phyloP scores from a whole-genome alignment of 2,113 vertebrate genomes.

The Ophiodon elongatus region DNA sequence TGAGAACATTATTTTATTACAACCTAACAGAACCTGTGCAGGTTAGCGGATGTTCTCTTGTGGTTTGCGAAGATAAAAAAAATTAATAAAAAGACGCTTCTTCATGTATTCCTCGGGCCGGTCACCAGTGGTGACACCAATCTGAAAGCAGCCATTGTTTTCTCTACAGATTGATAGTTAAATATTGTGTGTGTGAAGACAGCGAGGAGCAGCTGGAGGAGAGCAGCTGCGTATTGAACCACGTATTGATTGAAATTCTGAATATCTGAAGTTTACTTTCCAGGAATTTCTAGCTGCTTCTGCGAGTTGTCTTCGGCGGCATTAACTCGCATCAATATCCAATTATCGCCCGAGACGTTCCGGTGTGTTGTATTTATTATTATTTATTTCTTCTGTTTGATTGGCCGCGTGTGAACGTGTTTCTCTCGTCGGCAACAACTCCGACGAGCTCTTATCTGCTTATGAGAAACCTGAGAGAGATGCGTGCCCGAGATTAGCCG shows the following conservation, averaged over 20 bases:
- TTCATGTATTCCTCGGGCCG: not conserved
- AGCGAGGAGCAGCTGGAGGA: too few species aligned
- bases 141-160: too few species aligned
- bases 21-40: not conserved
- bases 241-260: not conserved
- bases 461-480: constrained; percentile 55
- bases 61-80: too few species aligned
- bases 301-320: not conserved
- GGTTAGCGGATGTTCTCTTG: not conserved
- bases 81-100: too few species aligned
- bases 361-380: too few species aligned
- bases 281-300: not conserved
- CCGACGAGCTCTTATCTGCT: constrained; percentile 62
- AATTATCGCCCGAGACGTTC: not conserved
- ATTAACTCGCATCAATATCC: not conserved
- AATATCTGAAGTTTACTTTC: not conserved
- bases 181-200: too few species aligned
- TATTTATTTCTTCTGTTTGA: too few species aligned
- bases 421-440: constrained; percentile 50
- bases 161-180: too few species aligned
- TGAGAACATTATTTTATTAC: too few species aligned
- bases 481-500: constrained; percentile 47
- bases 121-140: too few species aligned
- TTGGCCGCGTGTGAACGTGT: constrained; percentile 30
- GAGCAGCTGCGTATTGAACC: not conserved